These are phyloP conservation scores for Pogonocichla stellata DNA, from an alignment of 2,113 vertebrate genomes.

Conservation along the genomic window DNA sequence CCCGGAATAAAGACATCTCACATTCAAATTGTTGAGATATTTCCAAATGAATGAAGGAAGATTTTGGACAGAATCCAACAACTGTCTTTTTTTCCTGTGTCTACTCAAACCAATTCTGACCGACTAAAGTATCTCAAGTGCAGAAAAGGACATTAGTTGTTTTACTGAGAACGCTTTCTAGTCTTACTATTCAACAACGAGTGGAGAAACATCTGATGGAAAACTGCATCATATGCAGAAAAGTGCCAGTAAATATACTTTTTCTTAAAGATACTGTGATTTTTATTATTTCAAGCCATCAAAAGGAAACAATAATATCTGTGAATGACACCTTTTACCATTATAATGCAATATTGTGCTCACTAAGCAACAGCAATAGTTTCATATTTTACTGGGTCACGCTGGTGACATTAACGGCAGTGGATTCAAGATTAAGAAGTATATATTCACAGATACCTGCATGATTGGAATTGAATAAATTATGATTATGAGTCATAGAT, in stretches of 20 bases:
- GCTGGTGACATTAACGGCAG: neutral
- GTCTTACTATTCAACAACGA: neutral
- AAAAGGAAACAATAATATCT: neutral
- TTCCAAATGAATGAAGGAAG: neutral
- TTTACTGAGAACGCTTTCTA: neutral
- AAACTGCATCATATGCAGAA: neutral
- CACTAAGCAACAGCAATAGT: neutral
- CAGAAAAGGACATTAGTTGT: neutral
- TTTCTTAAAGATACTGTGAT: neutral
- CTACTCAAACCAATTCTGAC: neutral
- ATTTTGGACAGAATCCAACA: neutral
- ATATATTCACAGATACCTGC: accelerated
- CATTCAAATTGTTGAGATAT: neutral
- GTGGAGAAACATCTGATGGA: neutral
- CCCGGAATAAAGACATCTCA: neutral
- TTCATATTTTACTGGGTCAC: neutral
- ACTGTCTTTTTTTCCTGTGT: neutral
- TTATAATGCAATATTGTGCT: neutral
- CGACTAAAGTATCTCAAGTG: neutral
- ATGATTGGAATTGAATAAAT: neutral
- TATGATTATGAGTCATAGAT: neutral
- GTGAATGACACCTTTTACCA: neutral
- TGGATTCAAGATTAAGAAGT: neutral
- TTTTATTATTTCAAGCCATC: neutral
- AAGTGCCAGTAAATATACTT: neutral